A percentile compares a stretch with the other conserved stretches of the same genome.
These are phyloP conservation scores for Sinotaia quadrata DNA, from an alignment of 2,888 invertebrate species.

Conservation along the genomic window DNA sequence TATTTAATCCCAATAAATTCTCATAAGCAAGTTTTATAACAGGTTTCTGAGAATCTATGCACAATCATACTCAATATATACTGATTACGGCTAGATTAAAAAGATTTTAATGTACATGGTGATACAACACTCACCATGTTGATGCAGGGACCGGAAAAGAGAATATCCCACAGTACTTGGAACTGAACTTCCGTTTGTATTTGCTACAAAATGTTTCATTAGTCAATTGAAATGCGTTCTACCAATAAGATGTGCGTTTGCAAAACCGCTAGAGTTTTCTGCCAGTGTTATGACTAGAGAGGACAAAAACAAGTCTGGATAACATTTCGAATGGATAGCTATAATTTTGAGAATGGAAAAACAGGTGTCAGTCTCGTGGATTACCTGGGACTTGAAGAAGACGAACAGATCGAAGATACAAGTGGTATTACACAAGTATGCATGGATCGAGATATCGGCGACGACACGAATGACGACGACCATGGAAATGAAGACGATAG, in stretches of 20 bases:
- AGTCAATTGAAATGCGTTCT: neutral
- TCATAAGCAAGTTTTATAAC: no score
- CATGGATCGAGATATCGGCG: slow-evolving; percentile 34
- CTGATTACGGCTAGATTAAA: no score
- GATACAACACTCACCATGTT: slow-evolving; percentile 42
- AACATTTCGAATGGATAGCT: slow-evolving; percentile 12
- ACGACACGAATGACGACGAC: slow-evolving; percentile 1
- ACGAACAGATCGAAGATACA: slow-evolving; percentile 38
- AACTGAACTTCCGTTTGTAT: slow-evolving; percentile 15
- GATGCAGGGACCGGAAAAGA: slow-evolving; percentile 40
- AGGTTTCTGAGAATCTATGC: no score
- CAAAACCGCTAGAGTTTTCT: neutral
- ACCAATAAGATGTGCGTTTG: slow-evolving; percentile 6
- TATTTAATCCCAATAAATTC: no score
- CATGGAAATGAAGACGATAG: slow-evolving; percentile 9
- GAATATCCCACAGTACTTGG: slow-evolving; percentile 27
- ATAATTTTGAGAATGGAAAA: slow-evolving; percentile 31
- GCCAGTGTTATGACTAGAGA: neutral
- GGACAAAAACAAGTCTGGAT: neutral
- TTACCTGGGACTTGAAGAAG: slow-evolving; percentile 34
- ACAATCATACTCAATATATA: no score
- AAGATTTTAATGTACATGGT: no score
- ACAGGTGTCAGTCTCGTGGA: slow-evolving; percentile 30
- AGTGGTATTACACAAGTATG: slow-evolving; percentile 46
- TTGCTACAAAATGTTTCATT: slow-evolving; percentile 7